phyloP scores from a whole-genome alignment of 2,888 invertebrate genomes.

The Eupithecia insigniata region DNA sequence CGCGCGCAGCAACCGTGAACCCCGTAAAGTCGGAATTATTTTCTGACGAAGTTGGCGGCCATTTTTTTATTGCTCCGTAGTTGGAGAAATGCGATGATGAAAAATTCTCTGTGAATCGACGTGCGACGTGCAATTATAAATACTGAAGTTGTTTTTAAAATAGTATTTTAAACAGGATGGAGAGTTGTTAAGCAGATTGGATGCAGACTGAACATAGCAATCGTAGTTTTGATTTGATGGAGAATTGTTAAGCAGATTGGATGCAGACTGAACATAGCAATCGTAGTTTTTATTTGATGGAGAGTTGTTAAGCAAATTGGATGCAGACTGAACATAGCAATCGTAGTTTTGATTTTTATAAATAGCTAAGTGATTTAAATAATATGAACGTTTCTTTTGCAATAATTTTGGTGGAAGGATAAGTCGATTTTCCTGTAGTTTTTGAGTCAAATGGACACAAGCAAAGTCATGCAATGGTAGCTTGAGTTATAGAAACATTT shows the following conservation, averaged over 20 bases:
- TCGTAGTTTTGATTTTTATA: not conserved
- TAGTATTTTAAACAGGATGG: not conserved
- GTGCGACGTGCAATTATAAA: conserved; percentile 36
- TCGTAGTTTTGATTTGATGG: too few species aligned
- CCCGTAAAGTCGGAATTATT: conserved; percentile 37
- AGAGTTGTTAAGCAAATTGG: not conserved
- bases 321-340: not conserved
- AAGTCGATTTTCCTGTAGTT: too few species aligned
- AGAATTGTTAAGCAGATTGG: not conserved
- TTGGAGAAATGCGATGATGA: conserved; percentile 41
- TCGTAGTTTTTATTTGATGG: too few species aligned
- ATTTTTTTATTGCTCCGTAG: conserved; percentile 35
- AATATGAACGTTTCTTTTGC: too few species aligned
- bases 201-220: not conserved
- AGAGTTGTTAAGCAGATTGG: not conserved
- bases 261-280: not conserved
- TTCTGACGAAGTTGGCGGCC: conserved; percentile 41
- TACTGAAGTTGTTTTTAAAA: conserved; percentile 17
- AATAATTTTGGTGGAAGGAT: too few species aligned
- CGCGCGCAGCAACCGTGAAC: conserved; percentile 13
- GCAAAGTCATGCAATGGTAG: too few species aligned
- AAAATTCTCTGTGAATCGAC: conserved; percentile 43
- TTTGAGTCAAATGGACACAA: too few species aligned
- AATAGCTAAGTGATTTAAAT: not conserved
- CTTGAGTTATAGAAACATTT: too few species aligned